Evolutionary conservation across 1,140 invertebrate species (phyloP), one percentile per base, ranked within the genome.

Genomic region (Drosophila sulfurigaster): DNA sequence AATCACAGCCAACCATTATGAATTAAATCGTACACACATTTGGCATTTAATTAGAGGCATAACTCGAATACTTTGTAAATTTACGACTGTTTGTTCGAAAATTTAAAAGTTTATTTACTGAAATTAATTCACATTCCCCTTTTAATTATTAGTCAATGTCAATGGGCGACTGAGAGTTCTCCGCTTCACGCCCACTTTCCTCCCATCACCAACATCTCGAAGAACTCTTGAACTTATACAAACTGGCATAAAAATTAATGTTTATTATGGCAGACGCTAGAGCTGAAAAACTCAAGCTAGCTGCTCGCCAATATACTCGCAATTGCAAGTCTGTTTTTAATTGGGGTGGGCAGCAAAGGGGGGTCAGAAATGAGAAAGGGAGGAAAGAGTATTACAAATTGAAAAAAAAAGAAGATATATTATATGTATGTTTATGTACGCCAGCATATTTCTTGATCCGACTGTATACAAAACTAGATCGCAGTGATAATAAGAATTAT

Each of bases 101-200:
- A 66, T 58, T 65, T 51, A 58, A 72, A 72, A 65, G 52, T 72
- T 72, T 49, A 72, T 72, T 72, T 72, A 72, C 52, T 66, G 62
- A 46, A 66, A 66, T 72, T 56, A 72, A 72, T 51, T 66, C 46
- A 8, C 62, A 72, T 72, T 72, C 54, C 35, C 32, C 15, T 57
- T 57, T 66, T 66, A 56, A 66, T 66, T 66, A 56, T 66, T 56
- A 66, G 63, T 65, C 69, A 30, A 49, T 41, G 60, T 41, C 51
- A 57, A 57, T 49, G 68, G 20, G 45, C 25, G 41, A 48, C 28
- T 16, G 41, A 30, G 62, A 64, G 59, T 71, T 46, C 28, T 5
- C 25, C 11, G 1, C 13, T n/a, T 16, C 32, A 1, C 8, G 28
- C n/a, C 25, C 4, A 2, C 5, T n/a, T 13, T 13, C 15, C 16